Conservation (phyloP, 92 coral and sea anemone genomes). For the Epizoanthus illoricatus region DNA sequence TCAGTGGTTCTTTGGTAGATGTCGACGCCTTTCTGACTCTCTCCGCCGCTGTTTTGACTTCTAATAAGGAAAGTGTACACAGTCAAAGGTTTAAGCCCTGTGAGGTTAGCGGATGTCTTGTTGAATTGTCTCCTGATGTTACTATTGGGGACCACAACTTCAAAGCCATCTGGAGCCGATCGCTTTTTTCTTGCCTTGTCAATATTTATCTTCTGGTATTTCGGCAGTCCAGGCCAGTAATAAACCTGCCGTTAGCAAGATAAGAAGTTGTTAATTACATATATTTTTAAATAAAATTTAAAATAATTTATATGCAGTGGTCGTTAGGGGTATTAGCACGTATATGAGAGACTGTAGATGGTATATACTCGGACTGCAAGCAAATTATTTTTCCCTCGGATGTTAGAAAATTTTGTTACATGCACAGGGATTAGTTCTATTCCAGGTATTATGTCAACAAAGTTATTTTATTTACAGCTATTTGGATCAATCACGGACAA, state of each 20-base stretch:
- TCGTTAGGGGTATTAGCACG: too few species aligned
- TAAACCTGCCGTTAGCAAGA: constrained; percentile 1
- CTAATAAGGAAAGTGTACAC: constrained; percentile 9
- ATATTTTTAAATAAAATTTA: too few species aligned
- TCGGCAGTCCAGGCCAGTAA: constrained; percentile 1
- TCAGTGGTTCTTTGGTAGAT: constrained; percentile 22
- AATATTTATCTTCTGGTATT: too few species aligned
- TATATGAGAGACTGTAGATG: too few species aligned
- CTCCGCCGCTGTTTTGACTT: constrained; percentile 36
- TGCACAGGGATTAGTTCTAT: too few species aligned
- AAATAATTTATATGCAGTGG: neutral
- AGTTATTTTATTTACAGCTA: too few species aligned
- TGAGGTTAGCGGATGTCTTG: constrained; percentile 2
- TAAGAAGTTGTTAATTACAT: neutral
- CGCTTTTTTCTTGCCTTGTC: neutral
- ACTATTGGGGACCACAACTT: neutral
- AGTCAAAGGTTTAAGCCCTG: neutral
- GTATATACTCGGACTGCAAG: too few species aligned
- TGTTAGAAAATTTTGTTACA: too few species aligned
- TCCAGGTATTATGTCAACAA: too few species aligned
- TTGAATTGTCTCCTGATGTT: neutral
- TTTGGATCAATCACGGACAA: too few species aligned
- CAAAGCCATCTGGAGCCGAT: neutral
- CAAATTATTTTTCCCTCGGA: too few species aligned
- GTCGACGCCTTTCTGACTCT: neutral